phyloP scores from a whole-genome alignment of 2,797 vertebrate species.

The Anguilla obscura region DNA sequence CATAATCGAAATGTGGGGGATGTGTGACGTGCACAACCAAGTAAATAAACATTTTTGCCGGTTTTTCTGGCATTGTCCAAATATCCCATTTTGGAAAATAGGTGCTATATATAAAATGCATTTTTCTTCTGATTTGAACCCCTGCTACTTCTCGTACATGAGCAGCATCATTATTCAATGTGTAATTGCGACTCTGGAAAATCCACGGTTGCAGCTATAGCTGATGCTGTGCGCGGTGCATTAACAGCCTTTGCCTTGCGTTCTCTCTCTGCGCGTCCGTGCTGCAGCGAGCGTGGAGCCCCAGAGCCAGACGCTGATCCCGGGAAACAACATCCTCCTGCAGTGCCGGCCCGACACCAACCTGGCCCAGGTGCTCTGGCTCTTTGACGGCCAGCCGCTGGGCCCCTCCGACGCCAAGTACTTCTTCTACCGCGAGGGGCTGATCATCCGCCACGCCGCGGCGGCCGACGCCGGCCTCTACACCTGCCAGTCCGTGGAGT shows the following conservation, averaged over 20 bases:
- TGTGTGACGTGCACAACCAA: neutral
- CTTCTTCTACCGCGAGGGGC: slow-evolving; percentile 61
- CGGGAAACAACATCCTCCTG: slow-evolving; percentile 66
- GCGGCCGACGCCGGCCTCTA: slow-evolving; percentile 59
- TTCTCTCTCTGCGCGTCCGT: neutral
- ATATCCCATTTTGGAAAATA: neutral
- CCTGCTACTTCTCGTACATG: neutral
- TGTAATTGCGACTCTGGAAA: neutral
- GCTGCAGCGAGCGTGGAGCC: slow-evolving; percentile 55
- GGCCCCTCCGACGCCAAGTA: slow-evolving; percentile 58
- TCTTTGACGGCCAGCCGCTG: slow-evolving; percentile 58
- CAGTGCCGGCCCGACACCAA: slow-evolving; percentile 67
- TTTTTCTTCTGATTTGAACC: neutral
- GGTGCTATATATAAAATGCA: neutral
- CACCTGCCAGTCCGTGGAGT: slow-evolving; percentile 66
- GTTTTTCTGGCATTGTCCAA: neutral
- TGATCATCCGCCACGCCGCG: slow-evolving; percentile 63
- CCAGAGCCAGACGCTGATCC: slow-evolving; percentile 52
- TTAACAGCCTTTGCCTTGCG: neutral
- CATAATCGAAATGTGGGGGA: neutral
- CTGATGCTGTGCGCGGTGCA: too few species aligned
- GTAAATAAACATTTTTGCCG: neutral
- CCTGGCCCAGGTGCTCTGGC: slow-evolving; percentile 69
- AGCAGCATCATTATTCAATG: neutral
- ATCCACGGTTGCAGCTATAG: neutral